Evolutionary conservation across 2,113 vertebrate genomes (phyloP).

Genomic region (Bubo scandiacus): DNA sequence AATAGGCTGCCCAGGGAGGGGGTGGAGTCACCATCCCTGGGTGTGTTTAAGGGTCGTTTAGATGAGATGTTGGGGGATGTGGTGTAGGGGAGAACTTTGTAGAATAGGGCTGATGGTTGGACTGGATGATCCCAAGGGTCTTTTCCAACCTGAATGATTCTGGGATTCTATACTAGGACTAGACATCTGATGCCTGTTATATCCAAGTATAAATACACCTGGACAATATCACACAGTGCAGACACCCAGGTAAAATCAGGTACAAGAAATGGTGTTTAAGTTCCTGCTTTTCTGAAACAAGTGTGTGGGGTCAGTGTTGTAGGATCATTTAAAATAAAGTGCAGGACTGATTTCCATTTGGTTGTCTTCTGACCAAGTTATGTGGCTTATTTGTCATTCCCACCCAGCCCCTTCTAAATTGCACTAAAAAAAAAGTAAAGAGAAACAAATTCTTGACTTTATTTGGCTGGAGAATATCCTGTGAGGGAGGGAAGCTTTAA

Average conservation of each 20-base stretch:
- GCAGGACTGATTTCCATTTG: not conserved
- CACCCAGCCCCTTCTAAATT: not conserved
- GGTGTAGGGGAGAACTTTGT: too few relatives aligned
- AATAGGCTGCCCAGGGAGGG: too few relatives aligned
- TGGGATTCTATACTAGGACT: not conserved
- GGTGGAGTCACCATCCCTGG: too few relatives aligned
- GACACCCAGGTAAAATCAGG: not conserved
- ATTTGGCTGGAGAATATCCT: conserved; percentile 42
- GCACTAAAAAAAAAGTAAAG: not conserved
- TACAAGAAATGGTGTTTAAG: not conserved
- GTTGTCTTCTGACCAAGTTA: not conserved
- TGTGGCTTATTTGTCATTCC: not conserved
- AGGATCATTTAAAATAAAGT: not conserved
- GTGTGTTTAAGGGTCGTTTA: too few relatives aligned
- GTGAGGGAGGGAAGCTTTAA: not conserved
- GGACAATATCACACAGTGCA: not conserved
- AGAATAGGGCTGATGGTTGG: too few relatives aligned
- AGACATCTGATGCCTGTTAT: not conserved
- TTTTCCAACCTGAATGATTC: too few relatives aligned
- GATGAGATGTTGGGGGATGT: too few relatives aligned
- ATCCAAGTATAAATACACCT: not conserved
- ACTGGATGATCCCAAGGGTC: too few relatives aligned
- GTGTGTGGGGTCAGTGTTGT: not conserved
- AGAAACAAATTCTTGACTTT: conserved; percentile 50
- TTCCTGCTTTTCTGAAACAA: not conserved